phyloP scores from a whole-genome alignment of 2,113 vertebrate genomes.

The Prietella phreatophila region DNA sequence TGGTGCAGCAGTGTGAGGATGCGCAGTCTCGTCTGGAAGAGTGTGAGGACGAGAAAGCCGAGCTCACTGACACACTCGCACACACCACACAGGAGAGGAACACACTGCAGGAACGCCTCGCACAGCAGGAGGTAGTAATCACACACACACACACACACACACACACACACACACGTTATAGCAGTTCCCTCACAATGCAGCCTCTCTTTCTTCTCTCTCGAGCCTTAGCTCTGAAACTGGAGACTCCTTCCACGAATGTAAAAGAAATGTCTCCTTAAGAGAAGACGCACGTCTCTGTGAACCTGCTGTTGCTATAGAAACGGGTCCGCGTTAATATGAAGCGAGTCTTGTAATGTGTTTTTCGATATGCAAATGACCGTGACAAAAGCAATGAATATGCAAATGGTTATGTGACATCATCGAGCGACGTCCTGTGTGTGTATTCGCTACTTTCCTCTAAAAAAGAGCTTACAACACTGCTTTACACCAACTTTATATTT shows the following conservation, averaged over 20 bases:
- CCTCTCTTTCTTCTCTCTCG: background rate
- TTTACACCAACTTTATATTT: background rate
- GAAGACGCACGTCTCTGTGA: background rate
- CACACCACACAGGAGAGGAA: conserved; percentile 64
- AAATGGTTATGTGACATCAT: background rate
- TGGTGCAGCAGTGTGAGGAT: conserved; percentile 81
- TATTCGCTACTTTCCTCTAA: background rate
- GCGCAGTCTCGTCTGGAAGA: conserved; percentile 74
- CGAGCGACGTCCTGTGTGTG: background rate
- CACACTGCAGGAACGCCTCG: conserved; percentile 65
- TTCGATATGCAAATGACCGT: background rate
- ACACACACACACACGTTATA: background rate
- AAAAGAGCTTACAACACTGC: background rate
- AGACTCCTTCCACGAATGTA: background rate
- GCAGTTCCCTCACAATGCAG: no score
- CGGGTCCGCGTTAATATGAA: background rate
- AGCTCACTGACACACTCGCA: conserved; percentile 66
- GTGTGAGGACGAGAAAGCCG: conserved; percentile 70
- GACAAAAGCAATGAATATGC: background rate
- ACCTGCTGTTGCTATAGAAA: background rate
- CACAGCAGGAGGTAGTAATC: conserved; percentile 74
- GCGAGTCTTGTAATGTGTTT: background rate
- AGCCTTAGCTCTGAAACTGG: background rate
- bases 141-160: background rate
- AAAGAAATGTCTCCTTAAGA: background rate